phyloP scores from a whole-genome alignment of 2,113 vertebrate species.

The Pteruthius melanotis region DNA sequence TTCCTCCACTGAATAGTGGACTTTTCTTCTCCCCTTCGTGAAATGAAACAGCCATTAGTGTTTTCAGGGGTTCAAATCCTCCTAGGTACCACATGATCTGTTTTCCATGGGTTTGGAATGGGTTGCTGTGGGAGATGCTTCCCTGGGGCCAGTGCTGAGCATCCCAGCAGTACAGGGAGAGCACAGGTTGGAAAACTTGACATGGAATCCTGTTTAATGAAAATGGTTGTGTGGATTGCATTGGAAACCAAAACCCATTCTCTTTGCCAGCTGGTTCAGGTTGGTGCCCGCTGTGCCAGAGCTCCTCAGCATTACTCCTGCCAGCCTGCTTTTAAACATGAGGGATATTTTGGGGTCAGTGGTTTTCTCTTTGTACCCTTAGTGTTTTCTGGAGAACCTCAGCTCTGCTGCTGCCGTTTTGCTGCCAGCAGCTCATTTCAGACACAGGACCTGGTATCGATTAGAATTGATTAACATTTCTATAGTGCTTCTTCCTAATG shows the following conservation, averaged over 20 bases:
- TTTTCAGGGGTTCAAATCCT: background rate
- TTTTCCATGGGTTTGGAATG: background rate
- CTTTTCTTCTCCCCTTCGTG: background rate
- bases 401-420: background rate
- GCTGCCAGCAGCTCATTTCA: background rate
- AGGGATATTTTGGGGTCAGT: background rate
- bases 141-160: background rate
- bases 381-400: background rate
- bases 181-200: background rate
- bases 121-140: background rate
- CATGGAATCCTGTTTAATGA: background rate
- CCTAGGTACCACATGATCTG: accelerated
- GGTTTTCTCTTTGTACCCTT: background rate
- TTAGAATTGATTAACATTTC: conserved; percentile 17
- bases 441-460: background rate
- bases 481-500: background rate
- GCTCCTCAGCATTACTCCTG: background rate
- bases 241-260: background rate
- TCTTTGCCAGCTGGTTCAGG: background rate
- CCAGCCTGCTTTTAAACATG: background rate
- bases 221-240: background rate
- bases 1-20: background rate
- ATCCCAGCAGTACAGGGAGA: background rate
- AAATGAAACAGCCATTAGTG: background rate
- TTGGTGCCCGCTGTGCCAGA: background rate